phyloP scores from a whole-genome alignment of 1,140 invertebrate species.

The Drosophila bifasciata region DNA sequence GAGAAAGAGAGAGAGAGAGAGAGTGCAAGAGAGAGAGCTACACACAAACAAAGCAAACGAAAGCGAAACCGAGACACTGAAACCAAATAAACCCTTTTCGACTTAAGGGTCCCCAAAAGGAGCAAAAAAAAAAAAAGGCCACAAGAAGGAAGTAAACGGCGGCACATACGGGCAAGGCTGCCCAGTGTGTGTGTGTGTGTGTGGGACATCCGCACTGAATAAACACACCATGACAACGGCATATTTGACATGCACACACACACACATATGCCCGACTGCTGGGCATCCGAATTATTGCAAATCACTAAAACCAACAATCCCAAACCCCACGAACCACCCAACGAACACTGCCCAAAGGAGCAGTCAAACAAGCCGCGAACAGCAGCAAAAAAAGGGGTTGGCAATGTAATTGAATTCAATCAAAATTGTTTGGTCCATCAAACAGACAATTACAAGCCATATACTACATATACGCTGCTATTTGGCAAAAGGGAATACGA shows the following conservation, averaged over 20 bases:
- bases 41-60: constrained; percentile 50
- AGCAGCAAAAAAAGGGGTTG: constrained; percentile 32
- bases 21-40: constrained; percentile 3
- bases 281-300: constrained; percentile 76
- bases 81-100: constrained; percentile 63
- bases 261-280: too few species aligned
- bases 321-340: too few species aligned
- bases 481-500: constrained; percentile 36
- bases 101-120: constrained; percentile 29
- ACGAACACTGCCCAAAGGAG: constrained; percentile 19
- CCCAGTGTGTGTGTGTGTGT: constrained; percentile 2
- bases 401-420: constrained; percentile 82
- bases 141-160: constrained; percentile 19
- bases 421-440: constrained; percentile 84
- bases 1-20: constrained; percentile 1
- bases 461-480: too few species aligned
- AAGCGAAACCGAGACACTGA: constrained; percentile 55
- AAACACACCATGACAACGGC: constrained; percentile 80
- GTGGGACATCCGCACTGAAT: constrained; percentile 70
- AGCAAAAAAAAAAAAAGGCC: constrained; percentile 33
- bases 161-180: constrained; percentile 16
- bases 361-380: constrained; percentile 5
- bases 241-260: too few species aligned
- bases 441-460: constrained; percentile 78
- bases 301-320: constrained; percentile 80